Evolutionary conservation across 2,888 invertebrate species (phyloP).

Genomic region (Phoenoteleia sp.): DNA sequence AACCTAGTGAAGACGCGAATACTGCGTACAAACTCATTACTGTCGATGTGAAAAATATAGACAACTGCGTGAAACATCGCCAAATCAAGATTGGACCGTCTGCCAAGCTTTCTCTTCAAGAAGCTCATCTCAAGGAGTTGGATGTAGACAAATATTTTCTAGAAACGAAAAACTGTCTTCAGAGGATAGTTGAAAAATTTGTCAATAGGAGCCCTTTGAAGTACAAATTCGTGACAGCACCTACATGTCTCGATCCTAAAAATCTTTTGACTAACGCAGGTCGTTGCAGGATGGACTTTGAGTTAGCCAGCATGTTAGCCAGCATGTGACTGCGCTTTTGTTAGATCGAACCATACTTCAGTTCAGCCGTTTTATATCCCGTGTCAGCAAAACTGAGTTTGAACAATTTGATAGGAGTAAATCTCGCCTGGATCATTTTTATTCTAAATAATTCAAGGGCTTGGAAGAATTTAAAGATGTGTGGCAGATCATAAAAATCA

Average conservation of each 20-base stretch:
- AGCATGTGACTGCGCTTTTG: slow-evolving; percentile 7
- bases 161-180: slow-evolving; percentile 30
- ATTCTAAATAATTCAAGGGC: background rate
- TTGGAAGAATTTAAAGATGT: slow-evolving; percentile 13
- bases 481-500: slow-evolving; percentile 27
- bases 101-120: slow-evolving; percentile 23
- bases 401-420: background rate
- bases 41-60: background rate
- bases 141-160: slow-evolving; percentile 2
- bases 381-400: background rate
- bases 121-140: slow-evolving; percentile 25
- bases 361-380: slow-evolving; percentile 1
- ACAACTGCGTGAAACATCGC: slow-evolving; percentile 8
- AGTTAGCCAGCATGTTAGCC: slow-evolving; percentile 19
- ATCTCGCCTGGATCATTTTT: slow-evolving; percentile 16
- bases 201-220: slow-evolving; percentile 39
- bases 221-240: slow-evolving; percentile 21
- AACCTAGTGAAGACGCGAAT: slow-evolving; percentile 16
- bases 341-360: slow-evolving; percentile 32
- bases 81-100: slow-evolving; percentile 26
- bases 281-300: slow-evolving; percentile 14
- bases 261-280: background rate
- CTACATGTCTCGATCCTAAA: slow-evolving; percentile 28
- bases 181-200: slow-evolving; percentile 9
- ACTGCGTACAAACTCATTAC: slow-evolving; percentile 2